Percentiles rank a stretch among this genome's conserved stretches.
These are phyloP conservation scores for Emydura subglobosa DNA, from an alignment of 2,113 vertebrate species.

Conservation along the genomic window DNA sequence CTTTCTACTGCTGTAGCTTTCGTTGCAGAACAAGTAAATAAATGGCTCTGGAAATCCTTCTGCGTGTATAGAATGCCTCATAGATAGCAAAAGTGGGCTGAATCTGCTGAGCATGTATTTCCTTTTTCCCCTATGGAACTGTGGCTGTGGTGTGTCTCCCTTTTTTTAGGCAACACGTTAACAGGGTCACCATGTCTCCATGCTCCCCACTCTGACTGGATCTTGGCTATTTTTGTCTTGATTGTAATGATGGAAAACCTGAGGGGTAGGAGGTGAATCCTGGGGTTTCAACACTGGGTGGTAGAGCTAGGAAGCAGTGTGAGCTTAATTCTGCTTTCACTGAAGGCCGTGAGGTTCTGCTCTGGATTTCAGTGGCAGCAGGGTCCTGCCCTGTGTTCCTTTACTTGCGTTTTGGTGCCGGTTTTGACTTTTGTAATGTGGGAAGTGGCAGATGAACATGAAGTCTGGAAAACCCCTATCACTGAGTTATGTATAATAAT, in stretches of 20 bases:
- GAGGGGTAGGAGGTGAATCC: not conserved
- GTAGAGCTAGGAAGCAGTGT: not conserved
- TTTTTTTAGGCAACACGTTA: not conserved
- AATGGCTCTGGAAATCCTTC: not conserved
- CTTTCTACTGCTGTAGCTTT: not conserved
- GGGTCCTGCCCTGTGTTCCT: rapidly evolving
- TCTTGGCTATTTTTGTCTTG: not conserved
- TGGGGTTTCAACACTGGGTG: not conserved
- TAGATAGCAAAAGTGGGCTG: not conserved
- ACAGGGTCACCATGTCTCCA: not conserved
- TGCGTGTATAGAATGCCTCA: not conserved
- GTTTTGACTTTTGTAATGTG: not conserved
- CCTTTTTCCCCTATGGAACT: not conserved
- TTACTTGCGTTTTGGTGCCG: not conserved
- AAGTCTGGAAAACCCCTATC: conserved; percentile 41
- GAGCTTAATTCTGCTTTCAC: not conserved
- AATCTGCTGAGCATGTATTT: not conserved
- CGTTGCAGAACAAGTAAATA: not conserved
- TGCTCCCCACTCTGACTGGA: not conserved
- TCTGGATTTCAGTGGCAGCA: not conserved
- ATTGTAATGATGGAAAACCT: not conserved
- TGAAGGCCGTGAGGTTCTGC: not conserved
- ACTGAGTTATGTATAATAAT: not conserved
- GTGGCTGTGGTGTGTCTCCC: not conserved
- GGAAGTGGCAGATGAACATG: conserved; percentile 31